phyloP scores from a whole-genome alignment of 2,113 vertebrate genomes.

The Haemorhous mexicanus region DNA sequence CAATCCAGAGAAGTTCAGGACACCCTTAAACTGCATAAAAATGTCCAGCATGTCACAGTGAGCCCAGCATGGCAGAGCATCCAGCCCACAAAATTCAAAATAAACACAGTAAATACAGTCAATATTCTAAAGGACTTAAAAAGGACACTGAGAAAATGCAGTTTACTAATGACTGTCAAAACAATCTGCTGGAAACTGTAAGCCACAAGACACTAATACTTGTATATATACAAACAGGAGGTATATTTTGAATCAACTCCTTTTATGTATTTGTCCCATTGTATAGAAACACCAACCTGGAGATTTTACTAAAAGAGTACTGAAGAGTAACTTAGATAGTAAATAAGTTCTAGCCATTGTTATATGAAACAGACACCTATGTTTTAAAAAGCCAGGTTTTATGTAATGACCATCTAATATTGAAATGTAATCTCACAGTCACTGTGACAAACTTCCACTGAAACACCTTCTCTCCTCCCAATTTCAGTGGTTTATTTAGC shows the following conservation, averaged over 20 bases:
- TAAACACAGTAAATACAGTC: background rate
- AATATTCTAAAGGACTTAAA: background rate
- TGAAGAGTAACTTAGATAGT: background rate
- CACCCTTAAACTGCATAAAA: background rate
- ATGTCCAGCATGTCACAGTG: background rate
- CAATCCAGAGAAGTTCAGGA: background rate
- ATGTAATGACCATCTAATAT: background rate
- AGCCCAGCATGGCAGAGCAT: background rate
- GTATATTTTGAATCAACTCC: background rate
- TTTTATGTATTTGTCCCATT: background rate
- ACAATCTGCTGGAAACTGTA: background rate
- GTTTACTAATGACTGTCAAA: background rate
- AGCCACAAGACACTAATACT: background rate
- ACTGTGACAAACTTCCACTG: slow-evolving; percentile 4
- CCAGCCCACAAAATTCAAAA: background rate
- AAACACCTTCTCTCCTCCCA: background rate
- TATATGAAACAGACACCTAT: background rate
- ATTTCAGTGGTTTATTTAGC: background rate
- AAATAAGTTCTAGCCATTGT: background rate
- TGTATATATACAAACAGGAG: background rate
- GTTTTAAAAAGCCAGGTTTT: background rate
- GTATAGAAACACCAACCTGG: background rate
- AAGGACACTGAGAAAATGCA: background rate
- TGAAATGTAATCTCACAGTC: background rate
- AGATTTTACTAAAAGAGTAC: background rate